Conservation (phyloP, 2,797 vertebrate genomes). For the Luscinia megarhynchos region DNA sequence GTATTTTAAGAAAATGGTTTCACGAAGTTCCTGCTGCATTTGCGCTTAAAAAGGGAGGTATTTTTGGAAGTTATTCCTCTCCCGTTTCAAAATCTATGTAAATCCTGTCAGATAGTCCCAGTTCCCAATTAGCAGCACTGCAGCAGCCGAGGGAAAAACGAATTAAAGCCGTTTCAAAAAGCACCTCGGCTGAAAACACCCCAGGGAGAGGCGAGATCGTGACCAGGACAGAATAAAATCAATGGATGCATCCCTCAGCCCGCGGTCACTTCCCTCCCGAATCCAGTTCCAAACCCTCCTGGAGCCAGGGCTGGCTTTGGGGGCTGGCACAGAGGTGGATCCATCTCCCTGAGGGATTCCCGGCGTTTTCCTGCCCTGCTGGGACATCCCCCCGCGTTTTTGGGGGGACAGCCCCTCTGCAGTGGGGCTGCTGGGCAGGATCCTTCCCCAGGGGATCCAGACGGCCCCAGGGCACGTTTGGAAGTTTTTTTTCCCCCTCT, state of each 20-base stretch:
- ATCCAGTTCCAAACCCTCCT: accelerated
- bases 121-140: background rate
- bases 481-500: background rate
- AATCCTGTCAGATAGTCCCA: background rate
- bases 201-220: background rate
- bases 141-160: background rate
- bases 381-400: background rate
- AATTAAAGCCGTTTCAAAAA: background rate
- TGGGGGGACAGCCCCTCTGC: background rate
- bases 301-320: accelerated
- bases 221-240: background rate
- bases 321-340: background rate
- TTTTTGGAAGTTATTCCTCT: background rate
- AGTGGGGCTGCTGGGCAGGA: background rate
- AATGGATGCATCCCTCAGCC: accelerated
- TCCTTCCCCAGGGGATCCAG: background rate
- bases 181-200: background rate
- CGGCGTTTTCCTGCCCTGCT: background rate
- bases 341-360: background rate
- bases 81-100: background rate
- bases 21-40: background rate
- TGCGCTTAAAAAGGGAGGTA: background rate
- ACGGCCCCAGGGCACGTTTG: accelerated
- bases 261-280: background rate
- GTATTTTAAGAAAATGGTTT: background rate